Evolutionary conservation across 2,113 vertebrate species (phyloP).

Genomic region (Mesoclemmys tuberculata): DNA sequence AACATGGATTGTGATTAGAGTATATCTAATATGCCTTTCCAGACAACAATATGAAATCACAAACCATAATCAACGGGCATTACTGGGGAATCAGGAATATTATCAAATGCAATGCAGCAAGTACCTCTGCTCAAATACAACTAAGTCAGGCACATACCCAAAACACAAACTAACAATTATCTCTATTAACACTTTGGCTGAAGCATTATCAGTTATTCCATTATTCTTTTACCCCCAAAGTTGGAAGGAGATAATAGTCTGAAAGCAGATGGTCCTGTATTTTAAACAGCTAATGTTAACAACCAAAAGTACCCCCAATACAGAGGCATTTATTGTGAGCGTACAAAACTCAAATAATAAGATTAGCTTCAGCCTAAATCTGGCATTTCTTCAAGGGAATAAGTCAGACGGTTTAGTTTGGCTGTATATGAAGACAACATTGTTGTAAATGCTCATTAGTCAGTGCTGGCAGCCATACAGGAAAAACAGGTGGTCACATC

Average conservation of each 20-base stretch:
- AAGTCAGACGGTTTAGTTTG: neutral
- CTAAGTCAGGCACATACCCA: neutral
- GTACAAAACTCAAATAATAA: neutral
- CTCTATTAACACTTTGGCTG: neutral
- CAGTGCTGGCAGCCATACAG: neutral
- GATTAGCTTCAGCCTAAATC: neutral
- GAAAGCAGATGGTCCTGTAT: rapidly evolving
- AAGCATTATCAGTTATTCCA: neutral
- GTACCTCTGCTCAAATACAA: neutral
- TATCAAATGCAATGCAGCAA: neutral
- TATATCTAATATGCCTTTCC: neutral
- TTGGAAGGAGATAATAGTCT: neutral
- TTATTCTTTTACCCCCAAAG: neutral
- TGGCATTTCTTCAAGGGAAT: neutral
- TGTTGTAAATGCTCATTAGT: neutral
- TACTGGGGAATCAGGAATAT: neutral
- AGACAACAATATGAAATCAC: neutral
- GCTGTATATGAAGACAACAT: neutral
- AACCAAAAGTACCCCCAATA: neutral
- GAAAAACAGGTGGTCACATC: neutral
- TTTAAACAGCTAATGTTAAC: neutral
- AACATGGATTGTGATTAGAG: neutral
- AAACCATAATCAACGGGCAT: neutral
- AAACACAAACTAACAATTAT: constrained; percentile 5
- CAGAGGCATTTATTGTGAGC: neutral